These are phyloP conservation scores for Acleris laterana DNA, from an alignment of 2,888 invertebrate species.

Conservation along the genomic window DNA sequence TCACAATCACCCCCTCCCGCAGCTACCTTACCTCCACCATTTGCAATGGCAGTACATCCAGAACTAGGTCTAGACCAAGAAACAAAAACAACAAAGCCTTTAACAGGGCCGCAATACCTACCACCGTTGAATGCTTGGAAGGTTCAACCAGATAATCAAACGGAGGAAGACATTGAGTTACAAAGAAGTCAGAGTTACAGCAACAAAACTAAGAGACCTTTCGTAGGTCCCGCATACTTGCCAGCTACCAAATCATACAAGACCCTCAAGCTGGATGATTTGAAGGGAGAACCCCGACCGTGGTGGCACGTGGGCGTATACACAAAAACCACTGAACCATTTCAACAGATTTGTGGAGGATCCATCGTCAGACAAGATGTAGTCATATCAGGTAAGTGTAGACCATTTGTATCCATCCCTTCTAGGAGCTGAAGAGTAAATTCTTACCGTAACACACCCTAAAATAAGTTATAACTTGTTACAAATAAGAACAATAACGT, in stretches of 20 bases:
- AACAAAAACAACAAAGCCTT: no score
- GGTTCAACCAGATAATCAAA: neutral
- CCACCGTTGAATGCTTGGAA: no score
- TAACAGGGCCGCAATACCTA: no score
- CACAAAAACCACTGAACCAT: slow-evolving; percentile 59
- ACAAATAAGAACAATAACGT: no score
- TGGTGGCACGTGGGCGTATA: slow-evolving; percentile 84
- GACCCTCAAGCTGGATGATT: neutral
- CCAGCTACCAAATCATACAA: neutral
- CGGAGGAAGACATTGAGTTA: no score
- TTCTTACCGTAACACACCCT: no score
- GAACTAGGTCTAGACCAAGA: no score
- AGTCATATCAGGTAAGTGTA: slow-evolving; percentile 59
- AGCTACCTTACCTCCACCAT: no score
- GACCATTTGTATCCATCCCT: neutral
- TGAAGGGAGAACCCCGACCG: slow-evolving; percentile 51
- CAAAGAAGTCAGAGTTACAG: no score
- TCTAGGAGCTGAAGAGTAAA: neutral
- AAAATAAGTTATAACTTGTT: no score
- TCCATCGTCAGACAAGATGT: slow-evolving; percentile 69
- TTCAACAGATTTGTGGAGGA: slow-evolving; percentile 83
- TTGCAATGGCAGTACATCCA: no score
- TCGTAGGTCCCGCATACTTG: neutral
- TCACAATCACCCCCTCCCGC: no score
- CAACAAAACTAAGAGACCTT: neutral